phyloP scores from a whole-genome alignment of 2,113 vertebrate genomes.

The Hippolais icterina region DNA sequence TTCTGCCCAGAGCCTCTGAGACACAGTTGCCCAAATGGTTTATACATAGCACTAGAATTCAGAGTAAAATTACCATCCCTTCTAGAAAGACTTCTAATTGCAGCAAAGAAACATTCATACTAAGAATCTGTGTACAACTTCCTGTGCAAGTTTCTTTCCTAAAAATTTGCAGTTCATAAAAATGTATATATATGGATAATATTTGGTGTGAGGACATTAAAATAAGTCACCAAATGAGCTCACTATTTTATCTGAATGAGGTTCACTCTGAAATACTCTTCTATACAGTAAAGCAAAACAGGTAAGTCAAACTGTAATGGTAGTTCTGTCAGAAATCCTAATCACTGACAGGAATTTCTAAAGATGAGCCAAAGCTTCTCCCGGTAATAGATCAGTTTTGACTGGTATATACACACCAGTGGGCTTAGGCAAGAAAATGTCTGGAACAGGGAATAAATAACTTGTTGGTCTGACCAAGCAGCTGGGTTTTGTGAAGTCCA shows the following conservation, averaged over 20 bases:
- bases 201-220: background rate
- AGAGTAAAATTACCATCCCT: background rate
- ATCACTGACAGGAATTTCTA: background rate
- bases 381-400: background rate
- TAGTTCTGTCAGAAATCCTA: conserved; percentile 4
- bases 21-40: background rate
- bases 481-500: background rate
- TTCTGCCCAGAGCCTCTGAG: background rate
- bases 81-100: background rate
- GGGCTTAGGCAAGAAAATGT: conserved; percentile 7
- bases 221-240: background rate
- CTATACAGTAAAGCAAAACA: background rate
- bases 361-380: background rate
- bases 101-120: background rate
- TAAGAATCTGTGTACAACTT: background rate
- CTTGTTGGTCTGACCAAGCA: background rate
- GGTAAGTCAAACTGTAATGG: background rate
- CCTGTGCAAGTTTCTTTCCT: background rate
- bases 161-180: background rate
- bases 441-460: conserved; percentile 12
- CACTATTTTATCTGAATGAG: background rate
- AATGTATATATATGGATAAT: background rate
- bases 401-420: background rate
- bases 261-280: background rate
- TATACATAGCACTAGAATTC: background rate